Percentiles rank a stretch among this genome's conserved stretches.
phyloP scores from a whole-genome alignment of 2,113 vertebrate species.

The Carettochelys insculpta region DNA sequence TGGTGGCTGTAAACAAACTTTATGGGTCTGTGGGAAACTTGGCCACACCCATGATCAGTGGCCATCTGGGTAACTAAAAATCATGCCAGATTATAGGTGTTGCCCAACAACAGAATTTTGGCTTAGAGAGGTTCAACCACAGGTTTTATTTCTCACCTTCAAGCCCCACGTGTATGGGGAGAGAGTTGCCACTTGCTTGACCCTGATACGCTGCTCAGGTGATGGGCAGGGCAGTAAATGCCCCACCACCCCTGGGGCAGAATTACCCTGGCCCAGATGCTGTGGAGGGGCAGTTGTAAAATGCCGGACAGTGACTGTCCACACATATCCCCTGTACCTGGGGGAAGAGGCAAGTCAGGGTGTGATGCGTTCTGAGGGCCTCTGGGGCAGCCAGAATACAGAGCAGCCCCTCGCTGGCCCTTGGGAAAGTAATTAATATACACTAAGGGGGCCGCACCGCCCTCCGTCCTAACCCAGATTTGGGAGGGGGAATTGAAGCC shows the following conservation, averaged over 20 bases:
- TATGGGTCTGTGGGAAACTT: too few species aligned
- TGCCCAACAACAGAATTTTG: too few species aligned
- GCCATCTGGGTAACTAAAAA: too few species aligned
- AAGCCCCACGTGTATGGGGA: neutral
- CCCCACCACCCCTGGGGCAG: neutral
- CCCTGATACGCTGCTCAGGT: too few species aligned
- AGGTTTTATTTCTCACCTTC: neutral
- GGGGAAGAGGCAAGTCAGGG: neutral
- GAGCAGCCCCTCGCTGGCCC: neutral
- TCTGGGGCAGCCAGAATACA: neutral
- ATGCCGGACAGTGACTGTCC: neutral
- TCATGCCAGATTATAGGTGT: too few species aligned
- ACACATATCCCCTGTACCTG: neutral
- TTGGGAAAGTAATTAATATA: neutral
- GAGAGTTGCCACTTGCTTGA: neutral
- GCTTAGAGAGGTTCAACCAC: too few species aligned
- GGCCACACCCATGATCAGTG: too few species aligned
- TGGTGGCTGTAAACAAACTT: too few species aligned
- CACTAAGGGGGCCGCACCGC: neutral
- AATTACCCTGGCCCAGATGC: neutral
- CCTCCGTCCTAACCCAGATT: neutral
- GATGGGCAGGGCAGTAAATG: neutral
- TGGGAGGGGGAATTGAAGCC: neutral
- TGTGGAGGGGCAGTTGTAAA: neutral
- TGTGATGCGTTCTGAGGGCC: neutral